Evolutionary conservation across 2,888 invertebrate species (phyloP), one percentile per base, ranked within the genome.

Genomic region (Agrotis exclamationis): DNA sequence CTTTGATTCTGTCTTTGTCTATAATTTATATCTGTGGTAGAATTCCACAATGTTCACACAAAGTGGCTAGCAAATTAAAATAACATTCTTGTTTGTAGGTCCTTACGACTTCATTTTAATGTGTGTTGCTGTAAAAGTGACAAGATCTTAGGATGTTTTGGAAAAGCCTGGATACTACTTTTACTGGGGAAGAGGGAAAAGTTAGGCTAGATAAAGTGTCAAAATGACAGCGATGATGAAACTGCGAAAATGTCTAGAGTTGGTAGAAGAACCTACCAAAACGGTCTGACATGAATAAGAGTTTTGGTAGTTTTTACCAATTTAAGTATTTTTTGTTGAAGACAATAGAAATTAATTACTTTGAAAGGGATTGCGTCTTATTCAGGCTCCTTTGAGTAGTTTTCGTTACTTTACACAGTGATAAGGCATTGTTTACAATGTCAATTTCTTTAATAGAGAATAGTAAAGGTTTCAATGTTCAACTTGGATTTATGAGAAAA

Each of bases 1-100:
- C 45, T 76, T 80, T 76, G 51, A 72, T 80, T 72, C 44, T 76
- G 59, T 67, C 66, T 80, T 80, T 62, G 63, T 59, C 58, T 73
- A 57, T 60, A 57, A 81, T 78, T 77, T 66, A 80, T 65, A 20
- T 56, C n/a, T 60, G 54, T 48, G 47, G 54, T 64, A 63, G 58
- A 76, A 67, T 80, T 65, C 64, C 58, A 65, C 59, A 63, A 70
- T 62, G 54, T 83, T 56, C 63, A 66, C 9, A 81, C n/a, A 64
- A 63, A 69, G 58, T 64, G 54, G 50, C 48, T 39, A 70, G 45
- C 70, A 83, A 76, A 83, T 82, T 63, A 80, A 69, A 62, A 64
- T 65, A 51, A 71, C 67, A 80, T 73, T 76, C 64, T 71, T 74
- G 59, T 64, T 73, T 65, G 62, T 79, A 65, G 72, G 67, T 69